These are phyloP conservation scores for Trisateles emortualis DNA, from an alignment of 2,888 invertebrate genomes.

Conservation along the genomic window DNA sequence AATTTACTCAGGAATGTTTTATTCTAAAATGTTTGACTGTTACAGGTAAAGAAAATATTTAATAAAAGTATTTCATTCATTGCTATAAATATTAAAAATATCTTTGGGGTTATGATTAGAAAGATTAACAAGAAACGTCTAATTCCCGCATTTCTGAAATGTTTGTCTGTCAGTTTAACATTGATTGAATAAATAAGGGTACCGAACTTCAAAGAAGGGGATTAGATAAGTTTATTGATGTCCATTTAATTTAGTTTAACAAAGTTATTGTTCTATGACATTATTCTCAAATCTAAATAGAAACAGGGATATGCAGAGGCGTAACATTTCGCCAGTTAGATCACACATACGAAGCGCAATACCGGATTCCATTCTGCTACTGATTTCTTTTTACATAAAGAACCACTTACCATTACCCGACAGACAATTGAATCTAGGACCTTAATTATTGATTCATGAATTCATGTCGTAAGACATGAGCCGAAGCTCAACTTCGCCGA, in stretches of 20 bases:
- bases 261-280: slow-evolving; percentile 29
- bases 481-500: no score
- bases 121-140: slow-evolving; percentile 21
- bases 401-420: no score
- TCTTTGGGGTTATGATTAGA: slow-evolving; percentile 11
- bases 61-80: slow-evolving; percentile 1
- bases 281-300: no score
- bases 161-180: slow-evolving; percentile 28
- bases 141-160: slow-evolving; percentile 18
- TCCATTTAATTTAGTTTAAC: slow-evolving; percentile 19
- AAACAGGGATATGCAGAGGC: no score
- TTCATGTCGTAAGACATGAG: no score
- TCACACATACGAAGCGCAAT: no score
- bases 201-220: slow-evolving; percentile 15
- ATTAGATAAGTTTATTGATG: slow-evolving; percentile 36
- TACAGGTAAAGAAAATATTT: slow-evolving; percentile 2
- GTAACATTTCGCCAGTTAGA: no score
- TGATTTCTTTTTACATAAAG: no score
- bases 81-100: slow-evolving; percentile 10
- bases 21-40: slow-evolving; percentile 5
- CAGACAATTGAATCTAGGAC: no score
- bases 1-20: slow-evolving; percentile 13
- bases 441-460: no score
- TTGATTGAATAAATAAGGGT: slow-evolving; percentile 39
- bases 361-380: no score